Evolutionary conservation across 2,888 invertebrate genomes (phyloP), one percentile per base, ranked within the genome.

Genomic region (Oeneis ivallda): DNA sequence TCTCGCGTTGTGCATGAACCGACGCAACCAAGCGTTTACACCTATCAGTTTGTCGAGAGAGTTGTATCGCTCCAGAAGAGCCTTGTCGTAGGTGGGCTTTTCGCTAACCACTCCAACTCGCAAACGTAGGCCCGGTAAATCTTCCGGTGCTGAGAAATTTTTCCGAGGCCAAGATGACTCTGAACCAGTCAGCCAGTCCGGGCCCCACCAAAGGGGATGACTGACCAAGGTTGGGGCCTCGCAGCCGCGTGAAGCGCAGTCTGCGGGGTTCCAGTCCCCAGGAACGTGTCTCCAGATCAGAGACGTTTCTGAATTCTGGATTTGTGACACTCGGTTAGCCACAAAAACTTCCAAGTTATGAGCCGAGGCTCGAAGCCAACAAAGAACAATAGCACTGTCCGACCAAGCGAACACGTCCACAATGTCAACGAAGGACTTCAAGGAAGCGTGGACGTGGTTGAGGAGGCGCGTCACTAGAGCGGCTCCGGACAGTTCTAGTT

Each of bases 381-480:
- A 47, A 9, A 66, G 58, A 0, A 69, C 64, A 32, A 68, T 68
- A 15, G n/a, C 56, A n/a, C 62, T 53, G 47, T 69, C 66, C n/a
- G 53, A 59, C 69, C 69, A 69, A 15, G 45, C 56, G 32, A 39
- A 59, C 13, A 26, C 19, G 26, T 50, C 26, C 50, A 7, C 1
- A 0, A 26, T 5, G 3, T 50, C 26, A 5, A 37, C 37, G 0
- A 13, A 4, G 10, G 37, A 32, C 15, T 6, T 37, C 19, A 50
- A 26, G 0, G 19, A 19, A 3, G 39, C 5, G 9, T 4, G 5
- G 11, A 66, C 53, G 41, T 64, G 62, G 15, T 57, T 61, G 8
- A 67, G 52, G 34, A 68, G 49, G 0, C 45, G 53, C 32, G 49
- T 32, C 11, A 64, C 45, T 17, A 62, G 50, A n/a, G 60, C 61